Conservation (phyloP, 2,888 invertebrate genomes). For the Escarpia spicata region DNA sequence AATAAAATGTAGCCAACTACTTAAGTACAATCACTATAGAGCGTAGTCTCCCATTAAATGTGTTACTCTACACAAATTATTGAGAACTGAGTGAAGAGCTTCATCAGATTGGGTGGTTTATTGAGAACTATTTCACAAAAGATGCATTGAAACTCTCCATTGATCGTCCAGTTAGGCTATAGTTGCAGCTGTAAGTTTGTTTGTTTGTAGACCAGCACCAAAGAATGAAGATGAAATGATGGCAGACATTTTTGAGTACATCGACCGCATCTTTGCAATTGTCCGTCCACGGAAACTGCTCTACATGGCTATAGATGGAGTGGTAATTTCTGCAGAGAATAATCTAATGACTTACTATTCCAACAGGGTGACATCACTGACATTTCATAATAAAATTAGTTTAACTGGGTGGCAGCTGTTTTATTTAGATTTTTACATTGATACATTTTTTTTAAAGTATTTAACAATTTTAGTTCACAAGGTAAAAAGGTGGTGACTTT, state of each 20-base stretch:
- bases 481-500: no score
- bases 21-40: no score
- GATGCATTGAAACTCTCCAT: background rate
- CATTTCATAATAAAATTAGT: no score
- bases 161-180: background rate
- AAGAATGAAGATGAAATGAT: slow-evolving; percentile 99
- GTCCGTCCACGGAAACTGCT: slow-evolving; percentile 88
- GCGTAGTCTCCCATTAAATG: no score
- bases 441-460: slow-evolving; percentile 29
- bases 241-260: slow-evolving; percentile 98
- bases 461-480: no score
- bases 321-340: slow-evolving; percentile 71
- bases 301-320: slow-evolving; percentile 99
- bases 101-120: no score
- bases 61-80: no score
- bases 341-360: background rate
- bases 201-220: slow-evolving; percentile 79
- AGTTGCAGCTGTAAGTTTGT: background rate
- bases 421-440: background rate
- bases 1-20: no score
- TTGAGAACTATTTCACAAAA: background rate
- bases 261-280: slow-evolving; percentile 92
- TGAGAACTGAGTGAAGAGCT: background rate
- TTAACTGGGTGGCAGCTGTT: background rate
- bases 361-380: background rate